Evolutionary conservation across 2,888 invertebrate genomes (phyloP), one percentile per base, ranked within the genome.

Genomic region (Nymphalis urticae): DNA sequence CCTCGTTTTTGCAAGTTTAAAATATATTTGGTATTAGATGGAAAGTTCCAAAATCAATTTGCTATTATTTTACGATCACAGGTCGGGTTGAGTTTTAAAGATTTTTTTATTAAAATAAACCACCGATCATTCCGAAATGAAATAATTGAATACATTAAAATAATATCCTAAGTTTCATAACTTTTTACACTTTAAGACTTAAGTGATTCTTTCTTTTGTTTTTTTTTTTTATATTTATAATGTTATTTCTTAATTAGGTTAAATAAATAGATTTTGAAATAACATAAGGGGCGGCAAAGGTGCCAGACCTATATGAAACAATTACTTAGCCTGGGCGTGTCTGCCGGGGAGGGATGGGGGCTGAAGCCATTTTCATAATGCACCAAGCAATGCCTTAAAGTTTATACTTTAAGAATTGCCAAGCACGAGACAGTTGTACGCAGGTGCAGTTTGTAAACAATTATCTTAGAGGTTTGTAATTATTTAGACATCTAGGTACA

Each of bases 321-420:
- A 84, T 83, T 82, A 84, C 83, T 84, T 82, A 82, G 75, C 74
- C 72, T 61, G 73, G 75, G 76, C 73, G 73, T 75, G 72, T 63
- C 66, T 72, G 63, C 69, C 71, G 75, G 68, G 71, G 75, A 77
- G 78, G 77, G 75, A 32, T 32, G 32, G 54, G 53, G 54, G 54
- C 32, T 56, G 54, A 56, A 82, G 83, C 87, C 83, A 89, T 89
- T 89, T 87, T 86, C 87, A 89, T 89, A 89, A 89, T 89, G 89
- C 88, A 87, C 85, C 80, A 75, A 32, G 77, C 76, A 42, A 77
- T 79, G 77, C 77, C 77, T 79, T 82, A 86, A 87, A 88, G 83
- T 89, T 88, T 85, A 86, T 86, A 87, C 88, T 88, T 86, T 86
- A 87, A 88, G 88, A 86, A 88, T 88, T 87, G 87, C 54, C 54